Evolutionary conservation across 2,113 vertebrate species (phyloP), one percentile per base, ranked within the genome.

Genomic region (Corydoras maculifer): DNA sequence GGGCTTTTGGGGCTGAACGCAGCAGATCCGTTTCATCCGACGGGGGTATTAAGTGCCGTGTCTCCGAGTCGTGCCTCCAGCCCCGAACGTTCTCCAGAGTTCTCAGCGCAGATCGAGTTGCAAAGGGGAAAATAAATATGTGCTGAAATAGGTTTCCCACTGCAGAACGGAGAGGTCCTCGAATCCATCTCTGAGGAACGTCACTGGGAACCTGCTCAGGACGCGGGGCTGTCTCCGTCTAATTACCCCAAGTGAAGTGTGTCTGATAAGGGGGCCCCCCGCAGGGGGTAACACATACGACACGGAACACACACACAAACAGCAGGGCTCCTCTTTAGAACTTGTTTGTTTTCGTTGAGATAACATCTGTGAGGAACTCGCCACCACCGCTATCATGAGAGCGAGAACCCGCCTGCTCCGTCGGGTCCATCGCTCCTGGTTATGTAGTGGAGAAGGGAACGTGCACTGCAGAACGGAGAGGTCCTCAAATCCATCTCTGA

Each of bases 291-390:
- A 58, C 25, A 54, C 29, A 57, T 4, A n/a, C 7, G 9, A 18
- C 48, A 53, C 68, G 58, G 51, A 61, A 13, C 49, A 72, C 18
- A 72, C 65, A 58, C 8, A 68, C 66, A 67, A 50, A 68, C 35
- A 58, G 49, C 62, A 43, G 62, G 72, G 31, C 64, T 77, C 50
- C 64, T 32, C 30, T 71, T 62, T 68, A 51, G 31, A 49, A 65
- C 72, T 77, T 69, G 50, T 72, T 80, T 75, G 69, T 77, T 77
- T 75, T 62, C 61, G 75, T 79, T 75, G 69, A 49, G 78, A 79
- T 79, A 58, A 53, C 73, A 79, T 77, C 78, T 77, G 51, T 61
- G 68, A 58, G 63, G 67, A 69, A 65, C 49, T 62, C 18, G 63
- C 72, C 70, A 35, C 60, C 62, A 62, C 69, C 72, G 65, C 75